These are phyloP conservation scores for Saccopteryx leptura DNA, from an alignment of 2,113 vertebrate genomes.

Conservation along the genomic window DNA sequence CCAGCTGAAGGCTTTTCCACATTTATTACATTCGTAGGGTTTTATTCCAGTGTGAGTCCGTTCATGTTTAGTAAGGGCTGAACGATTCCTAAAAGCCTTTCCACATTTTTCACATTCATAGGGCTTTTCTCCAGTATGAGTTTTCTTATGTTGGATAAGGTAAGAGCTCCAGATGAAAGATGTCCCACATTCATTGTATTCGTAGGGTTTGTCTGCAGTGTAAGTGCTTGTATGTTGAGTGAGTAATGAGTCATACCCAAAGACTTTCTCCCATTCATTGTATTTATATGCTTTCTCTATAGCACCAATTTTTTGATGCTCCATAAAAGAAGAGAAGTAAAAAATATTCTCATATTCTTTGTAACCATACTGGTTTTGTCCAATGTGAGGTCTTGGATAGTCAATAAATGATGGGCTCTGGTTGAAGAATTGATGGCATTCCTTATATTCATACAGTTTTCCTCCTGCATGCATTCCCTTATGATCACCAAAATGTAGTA, in stretches of 20 bases:
- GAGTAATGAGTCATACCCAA: slow-evolving; percentile 79
- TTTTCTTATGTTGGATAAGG: slow-evolving; percentile 82
- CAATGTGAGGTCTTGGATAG: slow-evolving; percentile 54
- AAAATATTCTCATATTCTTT: slow-evolving; percentile 82
- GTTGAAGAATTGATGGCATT: slow-evolving; percentile 82
- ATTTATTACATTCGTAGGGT: slow-evolving; percentile 84
- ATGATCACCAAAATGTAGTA: slow-evolving; percentile 79
- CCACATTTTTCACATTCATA: slow-evolving; percentile 83
- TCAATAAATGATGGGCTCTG: slow-evolving; percentile 72
- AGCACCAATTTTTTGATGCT: slow-evolving; percentile 74
- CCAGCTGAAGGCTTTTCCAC: slow-evolving; percentile 85
- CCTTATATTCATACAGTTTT: slow-evolving; percentile 81
- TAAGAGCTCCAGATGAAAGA: slow-evolving; percentile 84
- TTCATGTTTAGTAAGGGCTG: slow-evolving; percentile 83
- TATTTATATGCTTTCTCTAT: slow-evolving; percentile 77
- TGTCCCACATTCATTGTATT: slow-evolving; percentile 75
- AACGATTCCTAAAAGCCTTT: slow-evolving; percentile 81
- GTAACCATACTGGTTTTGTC: slow-evolving; percentile 77
- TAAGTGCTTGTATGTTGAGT: slow-evolving; percentile 71
- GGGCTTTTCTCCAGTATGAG: slow-evolving; percentile 78
- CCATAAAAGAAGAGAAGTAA: slow-evolving; percentile 82
- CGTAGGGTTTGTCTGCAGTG: slow-evolving; percentile 72
- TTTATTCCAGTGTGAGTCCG: slow-evolving; percentile 84
- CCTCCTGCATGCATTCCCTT: slow-evolving; percentile 71
- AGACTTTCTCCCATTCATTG: slow-evolving; percentile 82